Percentiles rank a stretch among this genome's conserved stretches.
Conservation (phyloP, 2,797 vertebrate species). For the Threskiornis aethiopicus region DNA sequence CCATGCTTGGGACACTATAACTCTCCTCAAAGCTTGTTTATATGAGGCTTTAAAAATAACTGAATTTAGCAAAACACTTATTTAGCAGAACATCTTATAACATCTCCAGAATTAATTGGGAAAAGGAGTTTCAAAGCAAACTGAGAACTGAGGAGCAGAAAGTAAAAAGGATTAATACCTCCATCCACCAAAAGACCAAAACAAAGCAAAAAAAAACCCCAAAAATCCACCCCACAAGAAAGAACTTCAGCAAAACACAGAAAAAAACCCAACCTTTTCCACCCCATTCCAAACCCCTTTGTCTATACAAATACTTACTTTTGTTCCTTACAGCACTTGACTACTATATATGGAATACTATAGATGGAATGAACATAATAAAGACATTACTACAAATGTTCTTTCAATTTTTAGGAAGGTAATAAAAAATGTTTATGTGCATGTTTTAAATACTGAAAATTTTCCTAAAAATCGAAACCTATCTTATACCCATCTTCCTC, state of each 20-base stretch:
- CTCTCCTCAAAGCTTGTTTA: neutral
- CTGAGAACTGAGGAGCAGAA: neutral
- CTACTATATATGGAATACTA: neutral
- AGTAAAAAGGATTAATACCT: neutral
- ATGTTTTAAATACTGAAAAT: neutral
- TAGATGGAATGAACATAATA: neutral
- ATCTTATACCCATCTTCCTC: constrained; percentile 18
- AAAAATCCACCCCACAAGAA: neutral
- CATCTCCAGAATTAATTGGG: neutral
- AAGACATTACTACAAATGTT: neutral
- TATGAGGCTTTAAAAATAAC: neutral
- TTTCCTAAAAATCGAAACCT: constrained; percentile 17
- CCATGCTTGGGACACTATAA: neutral
- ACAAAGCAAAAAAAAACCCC: neutral
- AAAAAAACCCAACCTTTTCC: neutral
- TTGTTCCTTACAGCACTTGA: neutral
- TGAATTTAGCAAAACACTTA: neutral
- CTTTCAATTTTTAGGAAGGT: neutral
- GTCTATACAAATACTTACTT: neutral
- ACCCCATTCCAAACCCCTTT: neutral
- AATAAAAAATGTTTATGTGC: neutral
- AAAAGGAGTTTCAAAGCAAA: constrained; percentile 18
- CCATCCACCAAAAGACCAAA: neutral
- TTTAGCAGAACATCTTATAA: neutral
- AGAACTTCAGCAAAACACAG: neutral